phyloP scores from a whole-genome alignment of 2,888 invertebrate genomes.

The Andrena fulva region DNA sequence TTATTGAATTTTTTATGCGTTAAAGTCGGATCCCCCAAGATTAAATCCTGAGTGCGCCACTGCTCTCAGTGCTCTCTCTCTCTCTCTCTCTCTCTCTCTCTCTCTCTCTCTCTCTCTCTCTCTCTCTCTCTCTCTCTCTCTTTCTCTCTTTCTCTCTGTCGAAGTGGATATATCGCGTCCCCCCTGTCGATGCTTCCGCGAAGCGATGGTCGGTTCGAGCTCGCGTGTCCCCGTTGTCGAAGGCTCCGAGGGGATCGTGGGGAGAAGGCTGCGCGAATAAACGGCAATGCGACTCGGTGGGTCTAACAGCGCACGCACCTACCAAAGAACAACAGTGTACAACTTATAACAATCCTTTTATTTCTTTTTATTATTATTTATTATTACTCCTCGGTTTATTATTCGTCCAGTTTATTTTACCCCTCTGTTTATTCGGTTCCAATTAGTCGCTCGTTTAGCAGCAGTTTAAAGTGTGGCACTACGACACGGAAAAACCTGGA shows the following conservation, averaged over 20 bases:
- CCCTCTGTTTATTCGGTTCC: constrained; percentile 41
- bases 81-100: too few species aligned
- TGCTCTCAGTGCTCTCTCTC: constrained; percentile 7
- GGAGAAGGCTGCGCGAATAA: constrained; percentile 64
- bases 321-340: constrained; percentile 73
- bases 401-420: constrained; percentile 26
- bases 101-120: background rate
- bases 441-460: constrained; percentile 42
- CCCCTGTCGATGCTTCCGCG: background rate
- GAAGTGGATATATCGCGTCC: background rate
- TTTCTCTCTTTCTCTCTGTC: too few species aligned
- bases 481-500: constrained; percentile 56
- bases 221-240: background rate
- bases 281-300: constrained; percentile 42
- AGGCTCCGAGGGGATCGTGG: constrained; percentile 31
- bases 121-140: background rate
- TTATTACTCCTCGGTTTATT: constrained; percentile 52
- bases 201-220: background rate
- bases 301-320: constrained; percentile 63
- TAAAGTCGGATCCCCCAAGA: too few species aligned
- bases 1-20: too few species aligned
- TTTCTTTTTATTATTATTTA: constrained; percentile 54
- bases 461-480: constrained; percentile 58
- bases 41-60: too few species aligned
- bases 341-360: constrained; percentile 75